Evolutionary conservation across 2,113 vertebrate genomes (phyloP).

Genomic region (Grammomys dolichurus): DNA sequence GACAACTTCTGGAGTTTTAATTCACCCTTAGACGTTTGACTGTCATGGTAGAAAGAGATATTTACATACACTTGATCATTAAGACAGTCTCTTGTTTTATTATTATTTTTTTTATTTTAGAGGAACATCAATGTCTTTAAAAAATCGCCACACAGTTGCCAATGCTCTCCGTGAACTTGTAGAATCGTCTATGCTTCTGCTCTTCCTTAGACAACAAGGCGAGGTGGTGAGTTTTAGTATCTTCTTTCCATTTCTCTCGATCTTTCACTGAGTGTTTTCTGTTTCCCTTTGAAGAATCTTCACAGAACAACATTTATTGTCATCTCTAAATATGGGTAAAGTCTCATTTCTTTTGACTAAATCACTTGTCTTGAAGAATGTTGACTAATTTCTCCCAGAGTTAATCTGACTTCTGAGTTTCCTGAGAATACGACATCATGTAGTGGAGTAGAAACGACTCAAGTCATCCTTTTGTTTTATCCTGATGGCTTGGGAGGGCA

Average conservation of each 20-base stretch:
- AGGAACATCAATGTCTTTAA: not conserved
- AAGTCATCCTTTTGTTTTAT: not conserved
- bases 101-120: not conserved
- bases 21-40: not conserved
- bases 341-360: not conserved
- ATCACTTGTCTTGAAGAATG: not conserved
- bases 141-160: not conserved
- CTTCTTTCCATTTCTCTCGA: no score
- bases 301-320: not conserved
- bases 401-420: not conserved
- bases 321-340: not conserved
- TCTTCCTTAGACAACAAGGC: not conserved
- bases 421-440: not conserved
- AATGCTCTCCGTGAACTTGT: not conserved
- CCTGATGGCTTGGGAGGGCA: not conserved
- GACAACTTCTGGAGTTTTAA: not conserved
- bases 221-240: not conserved
- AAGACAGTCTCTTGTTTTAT: not conserved
- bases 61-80: not conserved
- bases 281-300: not conserved
- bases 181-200: not conserved
- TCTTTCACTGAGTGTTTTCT: not conserved
- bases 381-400: not conserved
- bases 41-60: not conserved
- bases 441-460: not conserved